Conservation (phyloP, 2,888 invertebrate genomes). For the Schrankia costaestrigalis region DNA sequence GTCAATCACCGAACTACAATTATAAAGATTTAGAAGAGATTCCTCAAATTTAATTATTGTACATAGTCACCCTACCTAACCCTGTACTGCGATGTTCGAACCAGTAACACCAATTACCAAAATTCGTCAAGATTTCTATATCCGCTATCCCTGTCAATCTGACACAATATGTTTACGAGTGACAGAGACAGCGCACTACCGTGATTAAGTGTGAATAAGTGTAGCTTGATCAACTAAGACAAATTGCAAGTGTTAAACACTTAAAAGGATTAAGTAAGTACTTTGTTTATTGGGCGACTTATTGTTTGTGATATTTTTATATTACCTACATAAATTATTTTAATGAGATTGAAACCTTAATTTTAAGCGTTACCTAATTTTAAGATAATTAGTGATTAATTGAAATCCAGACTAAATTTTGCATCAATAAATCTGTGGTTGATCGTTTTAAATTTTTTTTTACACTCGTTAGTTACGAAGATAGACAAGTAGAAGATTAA, state of each 20-base stretch:
- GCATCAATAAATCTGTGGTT: too few species aligned
- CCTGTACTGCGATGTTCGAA: conserved; percentile 15
- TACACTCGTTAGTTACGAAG: too few species aligned
- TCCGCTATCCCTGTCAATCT: conserved; percentile 11
- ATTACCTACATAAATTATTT: neutral
- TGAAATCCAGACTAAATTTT: too few species aligned
- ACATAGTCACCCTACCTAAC: conserved; percentile 14
- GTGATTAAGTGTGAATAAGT: conserved; percentile 13
- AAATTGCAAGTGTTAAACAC: conserved; percentile 16
- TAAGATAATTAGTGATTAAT: too few species aligned
- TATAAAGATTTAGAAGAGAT: too few species aligned
- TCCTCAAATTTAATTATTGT: conserved; percentile 5
- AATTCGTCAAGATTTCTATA: conserved; percentile 30
- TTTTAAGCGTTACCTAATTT: too few species aligned
- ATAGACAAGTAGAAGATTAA: conserved; percentile 15
- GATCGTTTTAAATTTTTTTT: too few species aligned
- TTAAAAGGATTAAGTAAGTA: conserved; percentile 10
- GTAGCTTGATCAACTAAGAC: conserved; percentile 19
- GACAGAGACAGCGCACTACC: conserved; percentile 10
- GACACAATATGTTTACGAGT: conserved; percentile 3
- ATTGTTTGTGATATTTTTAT: conserved; percentile 2
- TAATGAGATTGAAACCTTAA: conserved; percentile 1
- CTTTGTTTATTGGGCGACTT: conserved; percentile 8
- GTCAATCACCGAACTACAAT: too few species aligned
- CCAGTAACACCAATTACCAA: conserved; percentile 25